Conservation (phyloP, 2,888 invertebrate species). For the Chloroclysta siterata region DNA sequence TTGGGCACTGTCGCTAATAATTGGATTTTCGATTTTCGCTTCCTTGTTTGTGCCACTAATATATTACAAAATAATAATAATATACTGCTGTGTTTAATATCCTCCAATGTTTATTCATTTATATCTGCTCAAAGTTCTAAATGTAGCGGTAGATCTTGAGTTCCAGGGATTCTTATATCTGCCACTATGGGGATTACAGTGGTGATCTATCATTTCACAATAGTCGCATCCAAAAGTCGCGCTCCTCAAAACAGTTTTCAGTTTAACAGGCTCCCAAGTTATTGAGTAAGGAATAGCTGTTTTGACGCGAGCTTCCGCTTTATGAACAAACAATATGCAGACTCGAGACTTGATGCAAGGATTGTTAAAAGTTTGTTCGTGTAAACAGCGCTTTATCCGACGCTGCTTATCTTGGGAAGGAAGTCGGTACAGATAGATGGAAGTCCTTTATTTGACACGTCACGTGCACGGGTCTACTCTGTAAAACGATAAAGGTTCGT, state of each 20-base stretch:
- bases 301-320: slow-evolving; percentile 39
- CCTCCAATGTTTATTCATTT: too few species aligned
- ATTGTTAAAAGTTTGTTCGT: slow-evolving; percentile 27
- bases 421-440: slow-evolving; percentile 7
- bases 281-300: slow-evolving; percentile 39
- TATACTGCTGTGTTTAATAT: too few species aligned
- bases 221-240: slow-evolving; percentile 16
- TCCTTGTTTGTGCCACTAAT: too few species aligned
- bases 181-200: neutral
- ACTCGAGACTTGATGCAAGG: slow-evolving; percentile 23
- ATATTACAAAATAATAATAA: too few species aligned
- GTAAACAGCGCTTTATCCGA: slow-evolving; percentile 29
- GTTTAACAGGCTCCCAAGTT: slow-evolving; percentile 31
- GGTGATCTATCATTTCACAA: neutral
- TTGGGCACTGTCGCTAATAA: too few species aligned
- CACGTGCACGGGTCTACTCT: too few species aligned
- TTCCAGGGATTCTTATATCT: too few species aligned
- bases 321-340: slow-evolving; percentile 34
- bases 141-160: neutral
- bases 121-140: too few species aligned
- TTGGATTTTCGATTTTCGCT: too few species aligned
- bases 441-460: slow-evolving; percentile 4
- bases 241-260: slow-evolving; percentile 1
- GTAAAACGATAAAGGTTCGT: neutral
- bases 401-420: slow-evolving; percentile 18